Conservation (phyloP, 2,797 vertebrate species). For the Cottoperca gobio region DNA sequence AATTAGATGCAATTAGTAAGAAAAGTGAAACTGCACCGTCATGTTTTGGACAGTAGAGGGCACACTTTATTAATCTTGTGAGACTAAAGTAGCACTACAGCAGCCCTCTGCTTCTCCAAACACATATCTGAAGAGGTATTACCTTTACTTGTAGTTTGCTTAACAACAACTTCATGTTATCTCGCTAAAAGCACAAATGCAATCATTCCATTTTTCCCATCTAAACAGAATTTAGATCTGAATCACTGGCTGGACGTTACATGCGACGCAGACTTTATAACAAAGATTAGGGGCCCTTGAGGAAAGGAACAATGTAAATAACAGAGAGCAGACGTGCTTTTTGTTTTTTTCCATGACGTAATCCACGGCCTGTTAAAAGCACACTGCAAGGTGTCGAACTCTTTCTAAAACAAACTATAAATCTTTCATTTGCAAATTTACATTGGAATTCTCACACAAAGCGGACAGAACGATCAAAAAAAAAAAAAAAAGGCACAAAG, state of each 20-base stretch:
- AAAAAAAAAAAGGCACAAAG: no score
- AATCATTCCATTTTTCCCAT: neutral
- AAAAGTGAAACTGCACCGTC: neutral
- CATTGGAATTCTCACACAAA: neutral
- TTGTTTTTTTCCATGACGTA: conserved; percentile 70
- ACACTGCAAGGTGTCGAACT: conserved; percentile 48
- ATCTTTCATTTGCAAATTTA: conserved; percentile 29
- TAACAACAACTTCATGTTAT: conserved; percentile 30
- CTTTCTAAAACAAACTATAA: conserved; percentile 59
- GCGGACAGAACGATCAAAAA: no score
- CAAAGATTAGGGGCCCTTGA: conserved; percentile 61
- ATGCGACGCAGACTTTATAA: conserved; percentile 42
- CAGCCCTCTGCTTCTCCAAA: neutral
- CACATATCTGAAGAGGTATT: conserved; percentile 1
- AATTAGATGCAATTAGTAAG: neutral
- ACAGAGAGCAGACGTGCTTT: conserved; percentile 62
- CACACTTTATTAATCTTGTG: conserved; percentile 12
- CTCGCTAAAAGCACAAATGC: conserved; percentile 18
- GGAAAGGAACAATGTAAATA: conserved; percentile 73
- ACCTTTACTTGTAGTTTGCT: conserved; percentile 16
- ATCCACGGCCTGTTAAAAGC: conserved; percentile 28
- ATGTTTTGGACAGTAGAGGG: conserved; percentile 68
- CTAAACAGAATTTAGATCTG: conserved; percentile 37
- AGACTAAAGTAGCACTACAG: neutral
- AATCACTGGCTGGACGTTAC: conserved; percentile 22